Base-by-base conservation (phyloP, 2,113 vertebrate species). In the Pandion haliaetus region DNA sequence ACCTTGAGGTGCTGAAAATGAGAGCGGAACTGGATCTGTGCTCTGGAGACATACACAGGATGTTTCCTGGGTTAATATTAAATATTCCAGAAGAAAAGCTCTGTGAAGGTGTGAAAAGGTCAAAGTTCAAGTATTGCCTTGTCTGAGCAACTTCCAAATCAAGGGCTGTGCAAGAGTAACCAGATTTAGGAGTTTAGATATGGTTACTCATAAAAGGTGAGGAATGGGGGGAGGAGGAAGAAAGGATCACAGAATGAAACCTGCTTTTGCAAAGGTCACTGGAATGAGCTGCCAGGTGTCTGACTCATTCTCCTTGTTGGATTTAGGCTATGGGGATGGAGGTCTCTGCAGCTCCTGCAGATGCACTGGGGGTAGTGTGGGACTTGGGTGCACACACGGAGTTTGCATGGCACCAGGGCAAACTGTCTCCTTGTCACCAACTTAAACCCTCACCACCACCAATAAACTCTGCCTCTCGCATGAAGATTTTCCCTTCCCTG, bases 381-480 rank as follows among this genome's bases (percentile, higher is more conserved):
- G 65, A 65, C 49, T 8, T 7, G 21, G 16, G 54, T 40, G 80
- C 26, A 58, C 34, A 4, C 0, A 4, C 38, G 32, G 61, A 1
- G 14, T 32, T 58, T 79, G 4, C 7, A 26, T 11, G 45, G 40
- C 63, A 24, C 25, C 29, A 32, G 42, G 34, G 15, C 10, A 15
- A 80, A 14, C 2, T 12, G 21, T 29, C 38, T 23, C 66, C 32
- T 74, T 88, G 70, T 14, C 61, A 24, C 13, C 26, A 8, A 5
- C 19, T 14, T 47, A 14, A 36, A 9, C 12, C 24, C 21, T 88
- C 7, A 11, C 17, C 11, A 3, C 2, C 11, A 29, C 6, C 36
- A n/a, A 14, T 11, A 50, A 59, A 7, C 8, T 24, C 34, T 24
- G 1, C 3, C 3, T 15, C 29, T 72, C 0, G 0, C 17, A 40